Base-by-base conservation (phyloP, 2,888 invertebrate species). In the Sepioteuthis lessoniana region DNA sequence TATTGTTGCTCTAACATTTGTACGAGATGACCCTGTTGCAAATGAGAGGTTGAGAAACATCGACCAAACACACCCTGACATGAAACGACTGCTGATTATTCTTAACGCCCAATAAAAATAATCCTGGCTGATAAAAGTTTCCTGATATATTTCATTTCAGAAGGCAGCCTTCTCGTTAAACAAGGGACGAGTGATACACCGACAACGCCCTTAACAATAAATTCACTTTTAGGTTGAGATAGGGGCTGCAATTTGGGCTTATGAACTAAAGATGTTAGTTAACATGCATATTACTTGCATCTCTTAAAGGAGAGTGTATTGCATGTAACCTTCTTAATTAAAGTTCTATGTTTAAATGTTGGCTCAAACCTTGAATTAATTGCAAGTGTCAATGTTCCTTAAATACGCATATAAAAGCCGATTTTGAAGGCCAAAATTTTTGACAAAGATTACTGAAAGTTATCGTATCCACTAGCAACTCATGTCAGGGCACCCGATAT, bases 1-100 rank as follows among this genome's bases (percentile, higher is more conserved):
- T 76, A 76, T 76, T 76, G n/a, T 76, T 35, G n/a, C n/a, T 76
- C n/a, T 76, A 76, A 76, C n/a, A 35, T 76, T 76, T 76, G 76
- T 76, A 76, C 76, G 76, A 76, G 8, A 35, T 76, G 76, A 76
- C 76, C 76, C n/a, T 35, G n/a, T 35, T 35, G n/a, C 76, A 16
- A 76, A 76, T 35, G 76, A 10, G 8, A 19, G 76, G n/a, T 76
- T n/a, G n/a, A 76, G n/a, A 7, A 35, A 76, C n/a, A 35, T 76
- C 35, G 76, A 76, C 10, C 76, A 76, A 76, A 76, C 76, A 76
- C n/a, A 76, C 16, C n/a, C 76, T 35, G n/a, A 76, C 76, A 76
- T 76, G 76, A 76, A 76, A 76, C 76, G n/a, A 19, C n/a, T 31
- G 19, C 76, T 76, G n/a, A 76, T 35, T 76, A n/a, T 76, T n/a